phyloP scores from a whole-genome alignment of 1,140 invertebrate genomes.

The Onthophagus taurus region DNA sequence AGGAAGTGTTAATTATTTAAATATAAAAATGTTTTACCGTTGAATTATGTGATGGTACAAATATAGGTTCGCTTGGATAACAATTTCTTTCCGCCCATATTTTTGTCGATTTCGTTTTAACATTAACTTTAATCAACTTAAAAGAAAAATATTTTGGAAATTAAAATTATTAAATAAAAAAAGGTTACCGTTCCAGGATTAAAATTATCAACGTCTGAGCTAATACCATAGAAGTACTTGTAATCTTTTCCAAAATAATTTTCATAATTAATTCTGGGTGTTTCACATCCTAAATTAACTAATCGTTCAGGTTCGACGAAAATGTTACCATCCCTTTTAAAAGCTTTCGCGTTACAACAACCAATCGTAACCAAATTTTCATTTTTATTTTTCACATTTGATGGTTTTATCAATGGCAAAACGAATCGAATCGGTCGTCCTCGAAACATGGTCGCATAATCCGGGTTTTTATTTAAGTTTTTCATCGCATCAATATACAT shows the following conservation, averaged over 20 bases:
- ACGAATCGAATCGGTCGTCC: slow-evolving; percentile 64
- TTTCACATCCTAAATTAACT: slow-evolving; percentile 70
- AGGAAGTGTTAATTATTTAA: slow-evolving; percentile 17
- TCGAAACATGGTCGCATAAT: slow-evolving; percentile 70
- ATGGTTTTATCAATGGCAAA: slow-evolving; percentile 44
- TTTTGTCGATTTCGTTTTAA: slow-evolving; percentile 47
- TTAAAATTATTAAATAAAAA: slow-evolving; percentile 6
- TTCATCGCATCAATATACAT: slow-evolving; percentile 75
- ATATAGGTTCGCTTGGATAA: slow-evolving; percentile 82
- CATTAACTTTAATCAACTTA: slow-evolving; percentile 75
- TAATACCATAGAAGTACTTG: slow-evolving; percentile 81
- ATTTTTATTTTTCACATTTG: background rate
- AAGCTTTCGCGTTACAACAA: slow-evolving; percentile 43
- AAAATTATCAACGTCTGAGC: slow-evolving; percentile 70
- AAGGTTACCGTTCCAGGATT: slow-evolving; percentile 66
- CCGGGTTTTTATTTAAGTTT: slow-evolving; percentile 67
- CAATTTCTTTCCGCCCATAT: slow-evolving; percentile 64
- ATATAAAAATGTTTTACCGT: slow-evolving; percentile 18
- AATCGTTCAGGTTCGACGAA: slow-evolving; percentile 55
- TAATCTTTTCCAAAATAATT: slow-evolving; percentile 59
- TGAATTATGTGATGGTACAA: slow-evolving; percentile 60
- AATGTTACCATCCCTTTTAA: slow-evolving; percentile 40
- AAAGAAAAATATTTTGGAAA: slow-evolving; percentile 19
- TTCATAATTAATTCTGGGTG: slow-evolving; percentile 71
- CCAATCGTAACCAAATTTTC: slow-evolving; percentile 42